Evolutionary conservation across 2,888 invertebrate species (phyloP), one percentile per base, ranked within the genome.

Genomic region (Diogma glabrata): DNA sequence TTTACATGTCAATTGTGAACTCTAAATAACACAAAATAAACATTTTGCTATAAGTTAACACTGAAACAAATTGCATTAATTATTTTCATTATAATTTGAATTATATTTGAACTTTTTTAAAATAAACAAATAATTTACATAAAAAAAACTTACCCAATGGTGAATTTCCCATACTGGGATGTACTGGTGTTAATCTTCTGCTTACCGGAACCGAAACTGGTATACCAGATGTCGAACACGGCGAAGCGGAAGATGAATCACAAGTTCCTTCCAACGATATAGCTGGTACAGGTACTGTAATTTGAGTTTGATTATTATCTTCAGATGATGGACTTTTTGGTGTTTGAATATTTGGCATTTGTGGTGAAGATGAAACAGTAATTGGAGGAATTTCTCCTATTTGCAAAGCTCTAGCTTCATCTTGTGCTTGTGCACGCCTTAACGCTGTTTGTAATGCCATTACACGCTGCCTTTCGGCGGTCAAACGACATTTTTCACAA

Each of bases 361-460:
- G 30, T 33, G 20, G 28, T 72, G 58, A 71, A 72, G 53, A 71
- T 67, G 60, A 70, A 71, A 24, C 54, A 54, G 33, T 70, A 65
- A 71, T 67, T n/a, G n/a, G n/a, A 33, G 70, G 73, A 54, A 71
- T 59, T 50, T 77, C 78, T n/a, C 74, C 73, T 28, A 70, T 60
- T 19, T 72, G 71, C 48, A 63, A 66, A 56, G 75, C 74, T 5
- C 78, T 68, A 48, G 80, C 80, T 65, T 89, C 88, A 63, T 90
- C 90, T 71, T 89, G 89, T 50, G 87, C 87, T 67, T 88, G 86
- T 43, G 88, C 89, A 48, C 92, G 76, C 47, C 89, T 70, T 57
- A 87, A 65, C 1, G 91, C 90, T 22, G 90, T 91, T 72, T 91
- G 88, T 63, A 78, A 72, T 53, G 92, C 92, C 92, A 92, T 93